Evolutionary conservation across 2,113 vertebrate species (phyloP).

Genomic region (Ellobius talpinus): DNA sequence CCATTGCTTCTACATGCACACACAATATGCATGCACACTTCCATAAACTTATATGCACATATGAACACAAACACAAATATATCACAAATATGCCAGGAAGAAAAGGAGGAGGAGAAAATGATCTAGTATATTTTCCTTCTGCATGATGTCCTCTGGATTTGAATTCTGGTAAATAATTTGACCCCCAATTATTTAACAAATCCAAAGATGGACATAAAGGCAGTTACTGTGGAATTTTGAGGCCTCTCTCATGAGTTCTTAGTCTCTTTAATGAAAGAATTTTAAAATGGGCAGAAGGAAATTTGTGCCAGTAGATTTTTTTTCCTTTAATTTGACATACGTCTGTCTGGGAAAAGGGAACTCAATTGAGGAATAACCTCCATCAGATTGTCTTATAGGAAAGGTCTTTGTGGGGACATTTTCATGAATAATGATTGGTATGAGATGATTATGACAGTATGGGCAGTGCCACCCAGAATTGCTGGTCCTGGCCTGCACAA

Average conservation of each 20-base stretch:
- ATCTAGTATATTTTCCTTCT: not conserved
- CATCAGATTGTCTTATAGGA: not conserved
- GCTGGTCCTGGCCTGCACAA: not conserved
- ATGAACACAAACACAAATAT: not conserved
- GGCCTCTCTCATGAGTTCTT: not conserved
- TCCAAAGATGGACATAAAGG: not conserved
- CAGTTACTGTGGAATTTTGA: not conserved
- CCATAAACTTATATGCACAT: not conserved
- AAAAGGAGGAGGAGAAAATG: not conserved
- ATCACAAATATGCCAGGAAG: not conserved
- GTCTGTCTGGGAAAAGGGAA: not conserved
- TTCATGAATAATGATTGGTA: not conserved
- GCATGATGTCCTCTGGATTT: not conserved
- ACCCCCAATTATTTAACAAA: not conserved
- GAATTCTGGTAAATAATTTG: not conserved
- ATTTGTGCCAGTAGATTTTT: not conserved
- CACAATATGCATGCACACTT: not conserved
- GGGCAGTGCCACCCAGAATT: not conserved
- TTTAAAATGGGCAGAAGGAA: not conserved
- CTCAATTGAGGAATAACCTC: not conserved
- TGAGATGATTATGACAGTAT: not conserved
- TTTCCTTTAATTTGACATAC: not conserved
- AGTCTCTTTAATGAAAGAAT: not conserved
- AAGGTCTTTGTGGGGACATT: too few relatives aligned
- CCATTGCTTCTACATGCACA: not conserved